Conservation (phyloP, 2,113 vertebrate species). For the Dicentrarchus labrax region DNA sequence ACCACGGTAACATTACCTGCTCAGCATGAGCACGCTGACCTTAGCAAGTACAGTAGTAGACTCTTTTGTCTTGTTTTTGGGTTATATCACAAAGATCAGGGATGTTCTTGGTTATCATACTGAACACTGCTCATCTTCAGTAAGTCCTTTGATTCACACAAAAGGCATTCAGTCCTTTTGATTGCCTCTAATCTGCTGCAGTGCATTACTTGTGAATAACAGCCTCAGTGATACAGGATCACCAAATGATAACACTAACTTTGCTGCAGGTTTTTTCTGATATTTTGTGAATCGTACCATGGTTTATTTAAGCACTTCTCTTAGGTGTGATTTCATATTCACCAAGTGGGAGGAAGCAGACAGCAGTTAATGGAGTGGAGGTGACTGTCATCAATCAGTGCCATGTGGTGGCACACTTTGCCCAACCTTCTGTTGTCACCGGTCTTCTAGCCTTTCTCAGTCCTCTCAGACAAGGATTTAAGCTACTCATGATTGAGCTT, state of each 20-base stretch:
- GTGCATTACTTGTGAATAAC: slow-evolving; percentile 6
- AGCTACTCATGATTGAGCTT: slow-evolving; percentile 48
- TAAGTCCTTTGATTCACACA: slow-evolving; percentile 34
- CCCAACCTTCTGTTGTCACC: slow-evolving; percentile 23
- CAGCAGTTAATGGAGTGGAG: neutral
- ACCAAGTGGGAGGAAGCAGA: slow-evolving; percentile 7
- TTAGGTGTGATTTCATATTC: neutral
- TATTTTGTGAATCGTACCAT: neutral
- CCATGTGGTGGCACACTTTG: slow-evolving; percentile 38
- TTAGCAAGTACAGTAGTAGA: neutral
- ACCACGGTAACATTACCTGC: neutral
- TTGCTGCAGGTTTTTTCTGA: neutral
- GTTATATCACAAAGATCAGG: slow-evolving; percentile 25
- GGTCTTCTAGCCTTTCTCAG: slow-evolving; percentile 23
- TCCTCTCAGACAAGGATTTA: slow-evolving; percentile 59
- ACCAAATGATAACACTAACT: slow-evolving; percentile 4
- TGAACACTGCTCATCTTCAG: slow-evolving; percentile 27
- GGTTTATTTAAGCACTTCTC: neutral
- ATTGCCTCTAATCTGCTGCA: slow-evolving; percentile 31
- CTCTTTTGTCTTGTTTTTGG: neutral
- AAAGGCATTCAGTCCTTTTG: slow-evolving; percentile 30
- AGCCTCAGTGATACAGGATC: neutral
- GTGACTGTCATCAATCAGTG: slow-evolving; percentile 41
- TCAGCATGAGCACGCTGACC: neutral
- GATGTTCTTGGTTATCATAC: slow-evolving; percentile 17